Evolutionary conservation across 2,797 vertebrate genomes (phyloP).

Genomic region (Typhlichthys subterraneus): DNA sequence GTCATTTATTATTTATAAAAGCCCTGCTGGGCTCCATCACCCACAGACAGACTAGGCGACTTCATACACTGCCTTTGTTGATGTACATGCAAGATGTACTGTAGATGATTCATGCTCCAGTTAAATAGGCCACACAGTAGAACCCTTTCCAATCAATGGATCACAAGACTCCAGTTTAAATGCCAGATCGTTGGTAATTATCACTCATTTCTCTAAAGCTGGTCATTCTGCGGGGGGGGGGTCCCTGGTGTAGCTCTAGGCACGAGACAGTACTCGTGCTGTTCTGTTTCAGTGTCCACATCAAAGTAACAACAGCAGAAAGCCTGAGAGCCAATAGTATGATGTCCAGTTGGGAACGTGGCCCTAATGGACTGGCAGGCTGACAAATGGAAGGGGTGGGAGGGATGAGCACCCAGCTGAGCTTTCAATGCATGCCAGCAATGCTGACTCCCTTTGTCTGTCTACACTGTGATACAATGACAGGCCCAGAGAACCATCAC

Average conservation of each 20-base stretch:
- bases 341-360: slow-evolving; percentile 39
- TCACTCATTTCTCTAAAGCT: slow-evolving; percentile 15
- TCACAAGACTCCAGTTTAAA: not conserved
- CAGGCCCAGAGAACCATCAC: slow-evolving; percentile 10
- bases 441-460: slow-evolving; percentile 15
- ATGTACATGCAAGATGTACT: slow-evolving; percentile 10
- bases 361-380: slow-evolving; percentile 31
- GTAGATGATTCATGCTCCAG: slow-evolving; percentile 1
- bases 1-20: slow-evolving; percentile 58
- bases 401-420: slow-evolving; percentile 45
- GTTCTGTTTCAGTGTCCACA: slow-evolving; percentile 23
- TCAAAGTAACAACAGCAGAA: slow-evolving; percentile 33
- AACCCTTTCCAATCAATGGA: not conserved
- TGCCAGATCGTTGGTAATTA: slow-evolving; percentile 11
- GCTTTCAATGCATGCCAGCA: slow-evolving; percentile 45
- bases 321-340: slow-evolving; percentile 39
- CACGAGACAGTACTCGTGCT: not conserved
- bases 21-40: slow-evolving; percentile 29
- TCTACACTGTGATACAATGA: slow-evolving; percentile 23
- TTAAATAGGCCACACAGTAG: not conserved
- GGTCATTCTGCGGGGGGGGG: slow-evolving; percentile 22
- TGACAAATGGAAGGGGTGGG: not conserved
- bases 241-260: slow-evolving; percentile 8
- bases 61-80: slow-evolving; percentile 12
- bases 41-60: slow-evolving; percentile 11